Evolutionary conservation across 2,888 invertebrate species (phyloP).

Genomic region (Philaethria dido): DNA sequence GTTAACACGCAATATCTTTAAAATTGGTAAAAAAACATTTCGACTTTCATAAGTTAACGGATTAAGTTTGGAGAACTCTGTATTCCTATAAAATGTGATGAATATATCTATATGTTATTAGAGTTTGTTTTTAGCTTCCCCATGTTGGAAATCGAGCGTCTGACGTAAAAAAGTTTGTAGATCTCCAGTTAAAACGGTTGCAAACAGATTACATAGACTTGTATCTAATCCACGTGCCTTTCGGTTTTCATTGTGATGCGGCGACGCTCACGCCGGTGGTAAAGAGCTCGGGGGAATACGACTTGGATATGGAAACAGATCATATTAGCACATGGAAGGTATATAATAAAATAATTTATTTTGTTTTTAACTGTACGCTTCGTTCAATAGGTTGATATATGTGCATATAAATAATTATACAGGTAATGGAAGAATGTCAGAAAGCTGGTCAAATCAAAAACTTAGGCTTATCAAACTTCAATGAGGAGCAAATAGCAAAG

Average conservation of each 20-base stretch:
- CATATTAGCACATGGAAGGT: constrained; percentile 89
- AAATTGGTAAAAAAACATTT: too few relatives aligned
- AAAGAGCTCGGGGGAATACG: constrained; percentile 84
- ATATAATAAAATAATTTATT: constrained; percentile 24
- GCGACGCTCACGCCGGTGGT: constrained; percentile 80
- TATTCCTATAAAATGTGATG: too few relatives aligned
- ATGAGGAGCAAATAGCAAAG: constrained; percentile 85
- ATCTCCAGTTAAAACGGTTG: constrained; percentile 85
- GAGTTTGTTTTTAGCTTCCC: constrained; percentile 83
- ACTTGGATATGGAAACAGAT: constrained; percentile 85
- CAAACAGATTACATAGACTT: constrained; percentile 89
- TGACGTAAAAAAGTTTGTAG: constrained; percentile 86
- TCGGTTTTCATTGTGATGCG: constrained; percentile 85
- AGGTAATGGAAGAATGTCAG: constrained; percentile 89
- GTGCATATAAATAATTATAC: constrained; percentile 32
- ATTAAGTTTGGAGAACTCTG: too few relatives aligned
- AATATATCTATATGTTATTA: too few relatives aligned
- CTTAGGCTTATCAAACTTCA: constrained; percentile 93
- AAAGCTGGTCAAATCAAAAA: constrained; percentile 85
- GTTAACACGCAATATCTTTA: too few relatives aligned
- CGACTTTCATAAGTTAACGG: too few relatives aligned
- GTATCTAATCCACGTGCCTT: constrained; percentile 91
- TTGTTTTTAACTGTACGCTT: neutral
- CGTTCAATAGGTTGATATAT: neutral
- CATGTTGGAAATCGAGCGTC: constrained; percentile 87